Evolutionary conservation across 2,113 vertebrate genomes (phyloP).

Genomic region (Grammomys dolichurus): DNA sequence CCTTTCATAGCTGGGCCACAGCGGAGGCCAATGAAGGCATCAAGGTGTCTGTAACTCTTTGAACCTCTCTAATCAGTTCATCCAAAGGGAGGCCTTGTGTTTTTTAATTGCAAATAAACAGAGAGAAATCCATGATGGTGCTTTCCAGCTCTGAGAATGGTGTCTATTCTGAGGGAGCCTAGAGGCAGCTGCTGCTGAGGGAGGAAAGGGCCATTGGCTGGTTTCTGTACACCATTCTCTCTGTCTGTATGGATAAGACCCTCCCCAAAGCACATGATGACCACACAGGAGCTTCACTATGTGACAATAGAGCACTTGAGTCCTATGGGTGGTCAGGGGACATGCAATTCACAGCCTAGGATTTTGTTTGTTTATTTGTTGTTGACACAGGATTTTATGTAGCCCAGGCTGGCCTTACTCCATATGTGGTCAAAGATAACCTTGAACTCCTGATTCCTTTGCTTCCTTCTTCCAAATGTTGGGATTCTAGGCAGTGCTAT

Average conservation of each 20-base stretch:
- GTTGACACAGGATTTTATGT: not conserved
- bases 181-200: not conserved
- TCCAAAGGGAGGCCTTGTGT: conserved; percentile 35
- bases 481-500: not conserved
- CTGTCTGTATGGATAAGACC: not conserved
- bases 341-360: not conserved
- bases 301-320: not conserved
- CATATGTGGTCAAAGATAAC: not conserved
- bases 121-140: conserved; percentile 23
- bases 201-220: not conserved
- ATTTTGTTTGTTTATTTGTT: not conserved
- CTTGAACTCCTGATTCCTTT: not conserved
- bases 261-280: not conserved
- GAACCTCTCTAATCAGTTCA: conserved; percentile 47
- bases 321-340: not conserved
- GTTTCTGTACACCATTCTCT: not conserved
- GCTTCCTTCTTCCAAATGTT: not conserved
- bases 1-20: conserved; percentile 51
- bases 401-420: not conserved
- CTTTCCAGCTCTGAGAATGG: not conserved
- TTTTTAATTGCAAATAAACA: conserved; percentile 73
- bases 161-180: not conserved
- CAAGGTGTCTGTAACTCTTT: conserved; percentile 41
- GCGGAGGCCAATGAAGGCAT: conserved; percentile 56
- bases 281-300: not conserved